These are phyloP conservation scores for Phainopepla nitens DNA, from an alignment of 2,113 vertebrate genomes.

Conservation along the genomic window DNA sequence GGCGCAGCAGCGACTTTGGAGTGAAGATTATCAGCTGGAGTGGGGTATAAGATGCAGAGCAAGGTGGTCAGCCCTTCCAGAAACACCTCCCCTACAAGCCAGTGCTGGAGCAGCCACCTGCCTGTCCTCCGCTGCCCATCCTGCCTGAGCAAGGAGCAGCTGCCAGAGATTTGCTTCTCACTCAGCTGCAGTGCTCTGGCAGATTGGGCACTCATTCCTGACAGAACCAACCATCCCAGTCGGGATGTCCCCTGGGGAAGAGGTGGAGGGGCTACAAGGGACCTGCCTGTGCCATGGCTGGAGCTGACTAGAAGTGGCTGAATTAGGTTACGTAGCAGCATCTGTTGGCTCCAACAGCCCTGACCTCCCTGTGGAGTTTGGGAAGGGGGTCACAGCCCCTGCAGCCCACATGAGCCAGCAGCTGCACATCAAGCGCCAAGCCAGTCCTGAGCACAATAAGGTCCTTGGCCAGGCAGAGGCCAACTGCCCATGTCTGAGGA, in stretches of 20 bases:
- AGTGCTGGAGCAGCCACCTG: neutral
- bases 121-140: neutral
- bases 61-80: neutral
- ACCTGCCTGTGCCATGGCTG: neutral
- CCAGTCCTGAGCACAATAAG: neutral
- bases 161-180: neutral
- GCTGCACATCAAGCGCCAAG: rapidly evolving
- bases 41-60: slow-evolving; percentile 41
- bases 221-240: neutral
- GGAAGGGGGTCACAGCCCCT: neutral
- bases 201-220: rapidly evolving
- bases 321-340: rapidly evolving
- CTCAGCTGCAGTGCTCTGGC: neutral
- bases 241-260: neutral
- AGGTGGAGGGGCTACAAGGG: neutral
- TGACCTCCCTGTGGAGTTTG: rapidly evolving
- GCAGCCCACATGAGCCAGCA: rapidly evolving
- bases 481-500: rapidly evolving
- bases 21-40: slow-evolving; percentile 90
- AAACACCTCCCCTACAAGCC: neutral
- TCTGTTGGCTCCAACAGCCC: rapidly evolving
- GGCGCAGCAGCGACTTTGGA: slow-evolving; percentile 90
- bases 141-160: neutral
- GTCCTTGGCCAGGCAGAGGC: neutral
- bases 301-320: neutral